Percentiles rank a stretch among this genome's conserved stretches.
Conservation (phyloP, 2,113 vertebrate species). For the Promerops cafer region DNA sequence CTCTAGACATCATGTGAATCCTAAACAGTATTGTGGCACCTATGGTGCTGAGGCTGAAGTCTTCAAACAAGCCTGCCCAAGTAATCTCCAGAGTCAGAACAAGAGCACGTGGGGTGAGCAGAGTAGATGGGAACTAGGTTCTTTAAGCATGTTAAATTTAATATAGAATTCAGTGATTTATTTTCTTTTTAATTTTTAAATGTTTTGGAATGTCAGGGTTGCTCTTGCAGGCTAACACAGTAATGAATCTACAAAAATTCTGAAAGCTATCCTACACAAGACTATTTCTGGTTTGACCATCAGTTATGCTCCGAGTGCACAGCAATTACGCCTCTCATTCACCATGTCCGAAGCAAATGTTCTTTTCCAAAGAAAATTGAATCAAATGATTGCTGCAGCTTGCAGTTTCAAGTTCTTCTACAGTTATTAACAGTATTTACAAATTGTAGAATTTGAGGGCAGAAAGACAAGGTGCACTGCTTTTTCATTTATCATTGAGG, state of each 20-base stretch:
- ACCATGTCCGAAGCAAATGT: not conserved
- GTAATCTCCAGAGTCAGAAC: not conserved
- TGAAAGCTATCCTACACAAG: not conserved
- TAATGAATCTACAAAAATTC: not conserved
- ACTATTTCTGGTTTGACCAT: not conserved
- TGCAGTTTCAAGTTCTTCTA: not conserved
- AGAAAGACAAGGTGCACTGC: not conserved
- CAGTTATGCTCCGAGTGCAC: not conserved
- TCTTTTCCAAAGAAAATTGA: not conserved
- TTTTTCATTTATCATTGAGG: not conserved
- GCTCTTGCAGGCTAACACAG: not conserved
- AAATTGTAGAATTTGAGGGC: not conserved
- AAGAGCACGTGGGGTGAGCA: accelerated
- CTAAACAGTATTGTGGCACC: not conserved
- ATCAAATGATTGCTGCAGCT: not conserved
- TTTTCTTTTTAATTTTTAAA: not conserved
- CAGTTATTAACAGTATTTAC: not conserved
- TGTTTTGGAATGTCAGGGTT: not conserved
- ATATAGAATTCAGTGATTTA: not conserved
- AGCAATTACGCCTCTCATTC: not conserved
- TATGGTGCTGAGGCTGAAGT: not conserved
- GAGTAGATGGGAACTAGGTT: not conserved
- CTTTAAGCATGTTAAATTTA: not conserved
- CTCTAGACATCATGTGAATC: not conserved
- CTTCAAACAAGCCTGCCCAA: not conserved